Conservation (phyloP, 2,113 vertebrate species). For the Picathartes gymnocephalus region DNA sequence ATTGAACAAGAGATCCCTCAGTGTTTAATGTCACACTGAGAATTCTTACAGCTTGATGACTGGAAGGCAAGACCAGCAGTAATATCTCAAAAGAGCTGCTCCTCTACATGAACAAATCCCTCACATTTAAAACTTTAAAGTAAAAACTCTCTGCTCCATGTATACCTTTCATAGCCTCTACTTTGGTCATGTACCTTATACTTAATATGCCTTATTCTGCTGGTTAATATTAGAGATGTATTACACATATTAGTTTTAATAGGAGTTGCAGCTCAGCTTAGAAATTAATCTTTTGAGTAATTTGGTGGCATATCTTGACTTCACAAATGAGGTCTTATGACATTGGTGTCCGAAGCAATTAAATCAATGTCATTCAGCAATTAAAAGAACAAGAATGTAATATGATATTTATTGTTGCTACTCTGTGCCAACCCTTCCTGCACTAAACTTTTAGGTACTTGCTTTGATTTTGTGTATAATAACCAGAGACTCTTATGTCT, state of each 20-base stretch:
- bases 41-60: not conserved
- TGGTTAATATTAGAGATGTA: not conserved
- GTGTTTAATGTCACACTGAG: not conserved
- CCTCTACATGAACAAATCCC: not conserved
- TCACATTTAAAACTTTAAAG: not conserved
- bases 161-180: accelerated
- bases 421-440: not conserved
- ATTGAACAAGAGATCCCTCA: not conserved
- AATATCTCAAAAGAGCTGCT: not conserved
- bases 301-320: not conserved
- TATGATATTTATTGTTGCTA: not conserved
- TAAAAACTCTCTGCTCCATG: not conserved
- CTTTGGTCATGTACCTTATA: not conserved
- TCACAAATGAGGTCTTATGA: not conserved
- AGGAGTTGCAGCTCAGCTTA: not conserved
- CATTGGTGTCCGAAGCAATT: not conserved
- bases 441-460: not conserved
- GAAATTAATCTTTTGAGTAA: not conserved
- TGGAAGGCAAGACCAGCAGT: not conserved
- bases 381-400: not conserved
- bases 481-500: not conserved
- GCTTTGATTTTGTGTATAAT: not conserved
- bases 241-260: not conserved
- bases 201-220: not conserved
- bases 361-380: not conserved